Evolutionary conservation across 1,140 invertebrate species (phyloP).

Genomic region (Protaetia brevitarsis): DNA sequence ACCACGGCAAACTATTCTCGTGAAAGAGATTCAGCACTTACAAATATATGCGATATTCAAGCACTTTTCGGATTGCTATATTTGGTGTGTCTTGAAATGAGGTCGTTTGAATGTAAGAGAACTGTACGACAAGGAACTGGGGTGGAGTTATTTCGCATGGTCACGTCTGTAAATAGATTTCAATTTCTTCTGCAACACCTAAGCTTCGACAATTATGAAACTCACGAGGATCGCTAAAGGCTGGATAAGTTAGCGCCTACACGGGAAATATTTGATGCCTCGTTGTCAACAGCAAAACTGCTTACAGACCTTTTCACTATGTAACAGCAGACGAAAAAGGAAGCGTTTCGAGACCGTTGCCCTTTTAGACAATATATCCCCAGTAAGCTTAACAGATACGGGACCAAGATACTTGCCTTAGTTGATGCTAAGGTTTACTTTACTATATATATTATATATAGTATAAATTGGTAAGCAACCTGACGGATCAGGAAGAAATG

Average conservation of each 20-base stretch:
- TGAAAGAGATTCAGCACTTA: neutral
- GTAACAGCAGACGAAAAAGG: slow-evolving; percentile 48
- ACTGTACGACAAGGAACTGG: slow-evolving; percentile 20
- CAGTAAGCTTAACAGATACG: slow-evolving; percentile 46
- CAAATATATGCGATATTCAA: slow-evolving; percentile 14
- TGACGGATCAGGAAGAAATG: no score
- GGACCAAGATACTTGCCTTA: slow-evolving; percentile 45
- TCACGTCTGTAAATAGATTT: slow-evolving; percentile 20
- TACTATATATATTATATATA: slow-evolving; percentile 41
- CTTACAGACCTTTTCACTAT: slow-evolving; percentile 37
- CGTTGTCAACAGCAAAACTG: slow-evolving; percentile 32
- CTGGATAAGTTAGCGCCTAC: slow-evolving; percentile 22
- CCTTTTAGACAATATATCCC: no score
- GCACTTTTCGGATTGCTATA: slow-evolving; percentile 9
- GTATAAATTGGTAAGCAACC: slow-evolving; percentile 43
- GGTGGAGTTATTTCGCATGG: slow-evolving; percentile 3
- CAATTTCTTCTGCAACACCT: slow-evolving; percentile 3
- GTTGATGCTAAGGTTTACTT: slow-evolving; percentile 43
- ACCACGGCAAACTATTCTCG: neutral
- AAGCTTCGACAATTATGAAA: slow-evolving; percentile 26
- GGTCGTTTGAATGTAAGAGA: neutral
- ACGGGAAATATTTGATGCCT: slow-evolving; percentile 19
- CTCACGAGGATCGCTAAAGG: slow-evolving; percentile 28
- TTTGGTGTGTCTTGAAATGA: slow-evolving; percentile 15
- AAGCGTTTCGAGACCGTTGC: slow-evolving; percentile 46